Percentiles rank a stretch among this genome's conserved stretches.
Conservation (phyloP, 2,888 invertebrate genomes). For the Melanargia galathea region DNA sequence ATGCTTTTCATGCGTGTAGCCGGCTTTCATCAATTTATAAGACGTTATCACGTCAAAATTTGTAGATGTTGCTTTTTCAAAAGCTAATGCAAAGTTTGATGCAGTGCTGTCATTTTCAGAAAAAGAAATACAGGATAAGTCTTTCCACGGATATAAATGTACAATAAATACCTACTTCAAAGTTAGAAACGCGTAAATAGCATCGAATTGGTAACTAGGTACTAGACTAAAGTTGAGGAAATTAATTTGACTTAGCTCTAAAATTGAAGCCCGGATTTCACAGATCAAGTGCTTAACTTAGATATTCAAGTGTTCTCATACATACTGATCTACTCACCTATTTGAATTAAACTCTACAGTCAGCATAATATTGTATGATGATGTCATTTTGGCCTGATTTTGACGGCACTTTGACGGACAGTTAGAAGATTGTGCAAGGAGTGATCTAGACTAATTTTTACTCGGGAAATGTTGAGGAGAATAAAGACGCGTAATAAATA, state of each 20-base stretch:
- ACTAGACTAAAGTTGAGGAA: neutral
- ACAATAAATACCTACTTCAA: neutral
- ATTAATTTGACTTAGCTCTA: constrained; percentile 1
- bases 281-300: neutral
- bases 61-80: too few relatives aligned
- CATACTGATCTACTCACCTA: neutral
- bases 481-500: too few relatives aligned
- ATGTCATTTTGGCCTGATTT: too few relatives aligned
- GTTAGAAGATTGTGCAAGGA: too few relatives aligned
- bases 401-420: too few relatives aligned
- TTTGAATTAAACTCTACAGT: neutral
- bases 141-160: neutral
- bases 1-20: too few relatives aligned
- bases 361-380: neutral
- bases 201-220: neutral
- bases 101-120: too few relatives aligned
- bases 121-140: neutral
- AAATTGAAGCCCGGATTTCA: neutral
- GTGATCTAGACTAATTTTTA: too few relatives aligned
- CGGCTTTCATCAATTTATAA: too few relatives aligned
- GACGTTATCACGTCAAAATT: too few relatives aligned
- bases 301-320: neutral
- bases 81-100: too few relatives aligned
- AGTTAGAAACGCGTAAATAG: neutral
- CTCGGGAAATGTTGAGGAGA: too few relatives aligned